phyloP scores from a whole-genome alignment of 2,113 vertebrate genomes.

The Python bivittatus region DNA sequence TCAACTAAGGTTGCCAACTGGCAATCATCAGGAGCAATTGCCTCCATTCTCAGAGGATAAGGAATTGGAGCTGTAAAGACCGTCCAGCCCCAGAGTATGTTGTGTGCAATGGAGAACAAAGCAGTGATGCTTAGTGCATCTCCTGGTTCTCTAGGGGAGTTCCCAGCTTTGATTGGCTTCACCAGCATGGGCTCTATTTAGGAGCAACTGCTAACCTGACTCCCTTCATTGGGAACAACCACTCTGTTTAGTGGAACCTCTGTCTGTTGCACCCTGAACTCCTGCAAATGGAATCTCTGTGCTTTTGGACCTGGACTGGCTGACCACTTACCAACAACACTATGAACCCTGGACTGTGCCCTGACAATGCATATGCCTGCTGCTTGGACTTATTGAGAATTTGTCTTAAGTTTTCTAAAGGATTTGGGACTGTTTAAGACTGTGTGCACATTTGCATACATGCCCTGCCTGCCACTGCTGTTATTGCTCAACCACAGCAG shows the following conservation, averaged over 20 bases:
- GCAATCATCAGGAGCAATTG: neutral
- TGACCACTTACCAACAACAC: neutral
- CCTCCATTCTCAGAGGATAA: neutral
- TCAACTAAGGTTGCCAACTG: neutral
- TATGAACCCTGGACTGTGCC: no score
- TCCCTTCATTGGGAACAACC: neutral
- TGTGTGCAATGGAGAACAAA: neutral
- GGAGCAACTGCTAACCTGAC: neutral
- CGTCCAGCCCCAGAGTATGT: neutral
- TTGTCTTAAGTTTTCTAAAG: no score
- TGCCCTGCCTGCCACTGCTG: no score
- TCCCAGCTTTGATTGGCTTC: neutral
- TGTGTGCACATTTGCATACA: no score
- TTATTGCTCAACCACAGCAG: no score
- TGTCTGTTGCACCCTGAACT: neutral
- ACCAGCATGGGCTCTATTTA: neutral
- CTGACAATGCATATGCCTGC: no score
- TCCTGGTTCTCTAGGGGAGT: neutral
- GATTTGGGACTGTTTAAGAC: no score
- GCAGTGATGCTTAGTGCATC: neutral
- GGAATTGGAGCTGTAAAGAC: neutral
- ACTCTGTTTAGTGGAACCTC: neutral
- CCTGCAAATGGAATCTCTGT: no score
- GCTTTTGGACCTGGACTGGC: no score
- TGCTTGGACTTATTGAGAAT: no score